A percentile compares a stretch with the other conserved stretches of the same genome.
Conservation (phyloP, 2,888 invertebrate species). For the Cantharis lateralis region DNA sequence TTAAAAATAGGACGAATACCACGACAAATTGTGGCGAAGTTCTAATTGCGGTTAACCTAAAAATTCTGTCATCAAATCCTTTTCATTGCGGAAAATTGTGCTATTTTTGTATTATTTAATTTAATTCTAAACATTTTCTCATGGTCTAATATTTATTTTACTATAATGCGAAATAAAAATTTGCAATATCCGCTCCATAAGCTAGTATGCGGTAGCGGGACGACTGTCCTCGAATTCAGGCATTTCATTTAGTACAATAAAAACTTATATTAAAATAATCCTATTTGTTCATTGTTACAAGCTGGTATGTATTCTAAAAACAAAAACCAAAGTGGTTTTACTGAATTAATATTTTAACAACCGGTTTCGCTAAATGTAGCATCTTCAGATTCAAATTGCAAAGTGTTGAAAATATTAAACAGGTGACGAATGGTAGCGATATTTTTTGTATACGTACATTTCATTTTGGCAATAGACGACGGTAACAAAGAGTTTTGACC, state of each 20-base stretch:
- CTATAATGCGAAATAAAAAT: not conserved
- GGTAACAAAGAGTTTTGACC: not conserved
- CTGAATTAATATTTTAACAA: too few species aligned
- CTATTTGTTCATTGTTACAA: too few species aligned
- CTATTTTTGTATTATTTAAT: not conserved
- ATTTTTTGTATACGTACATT: not conserved
- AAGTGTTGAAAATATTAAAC: too few species aligned
- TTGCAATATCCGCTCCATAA: not conserved
- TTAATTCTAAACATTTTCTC: not conserved
- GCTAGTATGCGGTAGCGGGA: not conserved
- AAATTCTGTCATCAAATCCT: not conserved
- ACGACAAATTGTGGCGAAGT: not conserved
- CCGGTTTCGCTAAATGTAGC: too few species aligned
- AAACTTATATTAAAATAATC: not conserved
- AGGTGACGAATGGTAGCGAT: too few species aligned
- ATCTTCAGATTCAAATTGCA: too few species aligned
- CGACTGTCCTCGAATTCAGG: not conserved
- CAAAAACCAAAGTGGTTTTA: too few species aligned
- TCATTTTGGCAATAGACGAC: not conserved
- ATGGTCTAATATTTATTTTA: not conserved
- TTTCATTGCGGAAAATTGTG: not conserved
- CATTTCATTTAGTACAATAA: not conserved
- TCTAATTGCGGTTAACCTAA: not conserved
- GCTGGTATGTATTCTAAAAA: too few species aligned
- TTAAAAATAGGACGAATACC: not conserved